Percentiles rank a stretch among this genome's conserved stretches.
phyloP scores from a whole-genome alignment of 2,888 invertebrate species.

The Drosophila robusta region DNA sequence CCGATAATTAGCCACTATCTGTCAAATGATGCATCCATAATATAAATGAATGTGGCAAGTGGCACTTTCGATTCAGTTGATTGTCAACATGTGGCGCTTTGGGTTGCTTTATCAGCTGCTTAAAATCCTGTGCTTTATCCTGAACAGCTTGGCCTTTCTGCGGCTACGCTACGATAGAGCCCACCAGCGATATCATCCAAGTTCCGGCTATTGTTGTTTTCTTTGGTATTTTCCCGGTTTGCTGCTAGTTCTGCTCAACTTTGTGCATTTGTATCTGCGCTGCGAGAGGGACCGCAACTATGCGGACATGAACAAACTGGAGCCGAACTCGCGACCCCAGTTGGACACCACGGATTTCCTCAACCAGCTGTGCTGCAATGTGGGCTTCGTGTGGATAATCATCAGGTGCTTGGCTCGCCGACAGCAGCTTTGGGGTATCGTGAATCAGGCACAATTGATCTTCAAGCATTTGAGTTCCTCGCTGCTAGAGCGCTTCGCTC shows the following conservation, averaged over 20 bases:
- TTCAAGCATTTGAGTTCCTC: constrained; percentile 15
- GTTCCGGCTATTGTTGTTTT: neutral
- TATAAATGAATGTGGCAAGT: neutral
- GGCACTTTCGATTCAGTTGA: constrained; percentile 36
- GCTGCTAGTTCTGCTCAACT: constrained; percentile 7
- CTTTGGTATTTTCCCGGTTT: constrained; percentile 1
- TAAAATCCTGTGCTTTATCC: constrained; percentile 17
- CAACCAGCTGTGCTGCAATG: neutral
- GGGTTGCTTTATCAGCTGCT: constrained; percentile 30
- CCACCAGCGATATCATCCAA: constrained; percentile 17
- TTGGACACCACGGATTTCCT: neutral
- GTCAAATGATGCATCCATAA: neutral
- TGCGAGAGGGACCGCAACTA: neutral
- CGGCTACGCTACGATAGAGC: constrained; percentile 28
- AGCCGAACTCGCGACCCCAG: neutral
- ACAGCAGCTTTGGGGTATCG: constrained; percentile 23
- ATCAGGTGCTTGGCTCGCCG: constrained; percentile 6
- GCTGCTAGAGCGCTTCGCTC: constrained; percentile 1
- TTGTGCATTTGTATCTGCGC: neutral
- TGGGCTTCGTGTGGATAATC: constrained; percentile 5
- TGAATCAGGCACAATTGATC: constrained; percentile 37
- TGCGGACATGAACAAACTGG: neutral
- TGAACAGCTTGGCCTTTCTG: constrained; percentile 42
- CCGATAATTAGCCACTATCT: constrained; percentile 11
- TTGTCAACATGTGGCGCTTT: constrained; percentile 42